phyloP scores from a whole-genome alignment of 2,797 vertebrate species.

The Tadarida brasiliensis region DNA sequence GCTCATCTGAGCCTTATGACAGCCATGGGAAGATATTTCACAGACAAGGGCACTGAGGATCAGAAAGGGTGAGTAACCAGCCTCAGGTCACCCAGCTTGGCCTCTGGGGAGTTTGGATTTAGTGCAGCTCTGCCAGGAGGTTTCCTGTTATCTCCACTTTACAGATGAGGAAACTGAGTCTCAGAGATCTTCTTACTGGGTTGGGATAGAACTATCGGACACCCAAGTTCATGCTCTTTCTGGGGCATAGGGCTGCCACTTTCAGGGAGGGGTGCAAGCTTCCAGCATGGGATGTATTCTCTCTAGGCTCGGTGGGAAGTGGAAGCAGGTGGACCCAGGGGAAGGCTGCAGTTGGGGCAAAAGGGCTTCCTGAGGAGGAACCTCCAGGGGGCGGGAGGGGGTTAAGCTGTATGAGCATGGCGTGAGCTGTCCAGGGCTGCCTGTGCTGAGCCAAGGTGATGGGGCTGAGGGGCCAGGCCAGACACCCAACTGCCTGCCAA shows the following conservation, averaged over 20 bases:
- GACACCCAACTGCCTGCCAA: background rate
- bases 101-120: background rate
- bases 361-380: background rate
- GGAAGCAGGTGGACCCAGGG: background rate
- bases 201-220: background rate
- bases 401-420: background rate
- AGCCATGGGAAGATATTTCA: background rate
- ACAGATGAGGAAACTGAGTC: background rate
- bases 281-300: background rate
- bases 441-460: background rate
- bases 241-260: background rate
- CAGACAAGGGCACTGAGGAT: slow-evolving; percentile 8
- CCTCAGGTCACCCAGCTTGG: background rate
- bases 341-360: background rate
- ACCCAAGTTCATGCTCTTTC: background rate
- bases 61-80: background rate
- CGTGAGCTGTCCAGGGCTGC: no score
- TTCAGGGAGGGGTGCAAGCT: background rate
- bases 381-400: background rate
- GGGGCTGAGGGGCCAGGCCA: background rate
- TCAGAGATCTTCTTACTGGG: background rate
- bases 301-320: background rate
- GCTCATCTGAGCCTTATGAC: background rate
- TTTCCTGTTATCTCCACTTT: background rate
- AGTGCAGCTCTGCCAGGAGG: background rate